A percentile compares a stretch with the other conserved stretches of the same genome.
Conservation (phyloP, 2,888 invertebrate species). For the Ormyrus labotus region DNA sequence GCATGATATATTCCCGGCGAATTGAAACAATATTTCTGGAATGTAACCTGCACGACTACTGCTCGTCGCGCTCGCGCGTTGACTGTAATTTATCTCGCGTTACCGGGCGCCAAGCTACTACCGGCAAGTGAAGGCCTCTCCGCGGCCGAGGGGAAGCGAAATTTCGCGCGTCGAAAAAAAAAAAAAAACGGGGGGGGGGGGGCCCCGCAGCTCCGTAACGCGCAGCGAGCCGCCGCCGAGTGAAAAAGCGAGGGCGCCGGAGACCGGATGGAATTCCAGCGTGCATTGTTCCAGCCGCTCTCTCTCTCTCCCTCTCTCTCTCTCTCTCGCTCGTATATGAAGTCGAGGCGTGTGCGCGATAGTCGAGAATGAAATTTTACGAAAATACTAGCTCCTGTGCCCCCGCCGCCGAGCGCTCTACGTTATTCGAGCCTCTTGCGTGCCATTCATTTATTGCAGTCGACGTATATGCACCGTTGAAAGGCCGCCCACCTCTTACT, state of each 20-base stretch:
- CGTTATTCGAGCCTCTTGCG: constrained; percentile 48
- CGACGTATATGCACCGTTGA: constrained; percentile 25
- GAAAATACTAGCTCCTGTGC: constrained; percentile 46
- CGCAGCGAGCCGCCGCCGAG: not conserved
- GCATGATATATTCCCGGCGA: constrained; percentile 53
- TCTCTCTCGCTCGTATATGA: constrained; percentile 26
- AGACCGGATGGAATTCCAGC: constrained; percentile 51
- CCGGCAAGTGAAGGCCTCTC: not conserved
- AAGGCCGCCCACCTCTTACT: constrained; percentile 31
- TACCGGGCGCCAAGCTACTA: constrained; percentile 12
- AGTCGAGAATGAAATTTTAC: constrained; percentile 55
- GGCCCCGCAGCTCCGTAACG: no score
- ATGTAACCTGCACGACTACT: constrained; percentile 36
- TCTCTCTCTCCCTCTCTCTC: not conserved
- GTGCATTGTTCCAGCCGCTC: constrained; percentile 41
- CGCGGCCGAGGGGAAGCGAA: constrained; percentile 24
- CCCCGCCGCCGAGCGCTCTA: not conserved
- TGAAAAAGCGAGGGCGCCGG: constrained; percentile 35
- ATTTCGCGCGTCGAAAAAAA: constrained; percentile 49
- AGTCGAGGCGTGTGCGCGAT: constrained; percentile 48
- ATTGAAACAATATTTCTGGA: constrained; percentile 59
- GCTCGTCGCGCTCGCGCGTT: constrained; percentile 36
- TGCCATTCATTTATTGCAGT: constrained; percentile 50
- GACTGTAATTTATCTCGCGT: constrained; percentile 56
- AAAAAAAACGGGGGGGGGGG: not conserved